A percentile compares a stretch with the other conserved stretches of the same genome.
Evolutionary conservation across 2,113 vertebrate genomes (phyloP).

Genomic region (Pelobates fuscus): DNA sequence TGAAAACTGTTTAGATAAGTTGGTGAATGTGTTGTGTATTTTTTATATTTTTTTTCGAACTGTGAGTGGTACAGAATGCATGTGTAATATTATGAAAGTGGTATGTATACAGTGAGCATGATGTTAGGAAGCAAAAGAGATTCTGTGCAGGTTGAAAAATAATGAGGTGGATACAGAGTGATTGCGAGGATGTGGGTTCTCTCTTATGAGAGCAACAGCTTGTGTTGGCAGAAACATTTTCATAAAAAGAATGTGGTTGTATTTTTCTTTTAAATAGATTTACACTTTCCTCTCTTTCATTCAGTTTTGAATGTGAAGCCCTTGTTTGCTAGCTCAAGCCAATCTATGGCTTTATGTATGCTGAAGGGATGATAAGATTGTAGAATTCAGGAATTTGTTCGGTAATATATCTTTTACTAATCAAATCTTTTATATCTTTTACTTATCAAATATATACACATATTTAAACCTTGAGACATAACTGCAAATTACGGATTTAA

Average conservation of each 20-base stretch:
- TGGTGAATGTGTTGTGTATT: constrained; percentile 45
- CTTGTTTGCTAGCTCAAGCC: constrained; percentile 3
- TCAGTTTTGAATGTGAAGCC: constrained; percentile 34
- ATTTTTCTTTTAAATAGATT: constrained; percentile 42
- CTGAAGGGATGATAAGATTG: not conserved
- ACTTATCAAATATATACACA: too few species aligned
- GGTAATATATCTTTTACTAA: too few species aligned
- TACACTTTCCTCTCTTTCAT: constrained; percentile 30
- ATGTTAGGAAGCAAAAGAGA: constrained; percentile 34
- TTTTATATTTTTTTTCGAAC: not conserved
- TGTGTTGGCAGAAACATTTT: constrained; percentile 20
- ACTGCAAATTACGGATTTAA: too few species aligned
- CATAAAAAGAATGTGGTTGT: constrained; percentile 24
- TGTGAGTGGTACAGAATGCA: constrained; percentile 16
- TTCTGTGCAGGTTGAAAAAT: constrained; percentile 23
- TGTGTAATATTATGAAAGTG: constrained; percentile 45
- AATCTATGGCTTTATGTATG: not conserved
- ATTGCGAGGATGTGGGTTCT: constrained; percentile 34
- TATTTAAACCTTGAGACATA: too few species aligned
- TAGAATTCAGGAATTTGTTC: not conserved
- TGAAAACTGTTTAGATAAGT: constrained; percentile 36
- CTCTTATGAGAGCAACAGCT: constrained; percentile 35
- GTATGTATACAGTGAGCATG: constrained; percentile 33
- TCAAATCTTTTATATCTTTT: too few species aligned
- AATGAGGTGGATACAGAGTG: constrained; percentile 35